These are phyloP conservation scores for Leucoptera coffeella DNA, from an alignment of 2,888 invertebrate species.

Conservation along the genomic window DNA sequence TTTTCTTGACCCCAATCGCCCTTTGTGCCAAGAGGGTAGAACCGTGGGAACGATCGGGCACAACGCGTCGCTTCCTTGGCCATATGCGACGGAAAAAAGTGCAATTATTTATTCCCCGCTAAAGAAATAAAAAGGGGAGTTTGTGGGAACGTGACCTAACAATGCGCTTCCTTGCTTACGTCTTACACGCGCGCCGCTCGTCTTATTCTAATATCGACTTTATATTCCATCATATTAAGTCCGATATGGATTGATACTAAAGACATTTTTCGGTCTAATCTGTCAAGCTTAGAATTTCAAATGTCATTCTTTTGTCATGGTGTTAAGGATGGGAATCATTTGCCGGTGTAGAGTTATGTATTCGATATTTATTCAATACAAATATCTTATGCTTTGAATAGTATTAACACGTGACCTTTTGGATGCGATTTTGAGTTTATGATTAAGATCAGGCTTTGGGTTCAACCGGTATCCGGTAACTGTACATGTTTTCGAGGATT, in stretches of 20 bases:
- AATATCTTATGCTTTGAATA: constrained; percentile 28
- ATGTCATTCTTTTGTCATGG: too few species aligned
- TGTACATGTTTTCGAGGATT: too few species aligned
- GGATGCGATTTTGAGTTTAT: too few species aligned
- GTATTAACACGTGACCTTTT: constrained; percentile 49
- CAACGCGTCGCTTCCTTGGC: constrained; percentile 47
- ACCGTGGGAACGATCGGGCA: constrained; percentile 49
- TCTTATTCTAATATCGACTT: background rate
- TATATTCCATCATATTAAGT: background rate
- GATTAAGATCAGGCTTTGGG: too few species aligned
- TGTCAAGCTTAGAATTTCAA: too few species aligned
- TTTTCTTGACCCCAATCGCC: constrained; percentile 48
- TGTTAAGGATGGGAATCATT: too few species aligned
- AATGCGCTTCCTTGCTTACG: constrained; percentile 52
- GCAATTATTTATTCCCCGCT: constrained; percentile 53
- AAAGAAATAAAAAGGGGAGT: constrained; percentile 51
- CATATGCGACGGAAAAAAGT: constrained; percentile 54
- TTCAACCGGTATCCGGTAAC: too few species aligned
- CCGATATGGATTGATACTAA: too few species aligned
- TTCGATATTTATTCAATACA: constrained; percentile 35
- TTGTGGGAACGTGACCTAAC: constrained; percentile 54
- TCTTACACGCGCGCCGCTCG: constrained; percentile 15
- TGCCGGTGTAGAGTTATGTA: too few species aligned
- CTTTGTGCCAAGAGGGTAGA: constrained; percentile 42
- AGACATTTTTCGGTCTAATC: too few species aligned